These are phyloP conservation scores for Vanessa cardui DNA, from an alignment of 2,888 invertebrate genomes.

Conservation along the genomic window DNA sequence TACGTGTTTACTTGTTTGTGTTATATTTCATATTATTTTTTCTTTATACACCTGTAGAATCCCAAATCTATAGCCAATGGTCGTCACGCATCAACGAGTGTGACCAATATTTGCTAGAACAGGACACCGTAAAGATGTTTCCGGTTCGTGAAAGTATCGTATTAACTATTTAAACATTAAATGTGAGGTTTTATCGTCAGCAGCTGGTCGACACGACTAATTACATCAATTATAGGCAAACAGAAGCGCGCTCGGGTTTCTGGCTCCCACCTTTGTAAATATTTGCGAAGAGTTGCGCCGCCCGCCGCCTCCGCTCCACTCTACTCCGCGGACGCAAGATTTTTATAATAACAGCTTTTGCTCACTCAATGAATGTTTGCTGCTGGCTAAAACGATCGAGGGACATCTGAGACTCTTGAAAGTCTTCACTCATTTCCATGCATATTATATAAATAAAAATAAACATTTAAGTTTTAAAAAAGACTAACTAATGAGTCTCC, in stretches of 20 bases:
- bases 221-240: conserved; percentile 82
- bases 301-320: conserved; percentile 39
- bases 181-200: conserved; percentile 61
- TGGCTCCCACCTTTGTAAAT: conserved; percentile 79
- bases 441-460: no score
- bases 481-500: no score
- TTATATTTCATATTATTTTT: not conserved
- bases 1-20: not conserved
- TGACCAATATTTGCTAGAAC: conserved; percentile 77
- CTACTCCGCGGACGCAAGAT: not conserved
- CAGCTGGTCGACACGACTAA: conserved; percentile 82
- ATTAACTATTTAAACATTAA: conserved; percentile 74
- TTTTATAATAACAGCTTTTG: not conserved
- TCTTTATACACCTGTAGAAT: not conserved
- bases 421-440: no score
- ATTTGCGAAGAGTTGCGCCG: conserved; percentile 63
- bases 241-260: conserved; percentile 73
- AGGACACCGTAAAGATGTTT: conserved; percentile 77
- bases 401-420: no score
- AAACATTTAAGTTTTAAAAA: no score
- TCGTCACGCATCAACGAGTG: conserved; percentile 74
- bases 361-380: not conserved
- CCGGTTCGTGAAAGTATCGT: conserved; percentile 79
- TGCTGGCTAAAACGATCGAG: no score
- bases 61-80: conserved; percentile 47